phyloP scores from a whole-genome alignment of 2,113 vertebrate genomes.

The Chaenocephalus aceratus region DNA sequence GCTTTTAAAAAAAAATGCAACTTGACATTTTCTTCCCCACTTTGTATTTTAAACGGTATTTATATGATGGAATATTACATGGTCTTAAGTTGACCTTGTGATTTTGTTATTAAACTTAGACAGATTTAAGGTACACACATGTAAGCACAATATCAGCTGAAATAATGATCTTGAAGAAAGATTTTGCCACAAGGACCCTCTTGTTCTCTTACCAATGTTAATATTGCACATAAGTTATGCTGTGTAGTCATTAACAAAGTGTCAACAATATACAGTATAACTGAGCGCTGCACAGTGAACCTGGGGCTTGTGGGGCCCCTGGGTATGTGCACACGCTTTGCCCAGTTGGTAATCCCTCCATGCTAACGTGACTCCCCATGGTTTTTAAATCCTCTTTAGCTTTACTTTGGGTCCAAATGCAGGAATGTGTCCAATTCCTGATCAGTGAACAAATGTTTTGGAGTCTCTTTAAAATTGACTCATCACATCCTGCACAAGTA shows the following conservation, averaged over 20 bases:
- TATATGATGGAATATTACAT: background rate
- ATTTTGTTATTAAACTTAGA: background rate
- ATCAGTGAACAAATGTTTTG: background rate
- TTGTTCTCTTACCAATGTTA: background rate
- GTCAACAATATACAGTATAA: background rate
- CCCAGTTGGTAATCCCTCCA: background rate
- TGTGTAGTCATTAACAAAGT: background rate
- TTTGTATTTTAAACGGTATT: background rate
- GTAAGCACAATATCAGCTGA: background rate
- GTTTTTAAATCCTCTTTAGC: background rate
- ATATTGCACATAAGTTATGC: background rate
- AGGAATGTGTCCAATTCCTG: background rate
- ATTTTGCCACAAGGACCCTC: background rate
- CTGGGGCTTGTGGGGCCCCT: conserved; percentile 3
- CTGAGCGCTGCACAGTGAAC: background rate
- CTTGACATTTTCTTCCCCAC: background rate
- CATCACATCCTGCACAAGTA: background rate
- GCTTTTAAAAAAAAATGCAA: background rate
- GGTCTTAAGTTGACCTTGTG: background rate
- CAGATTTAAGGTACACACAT: background rate
- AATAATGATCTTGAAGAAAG: background rate
- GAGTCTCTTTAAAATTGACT: background rate
- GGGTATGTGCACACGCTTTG: background rate
- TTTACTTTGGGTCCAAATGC: background rate
- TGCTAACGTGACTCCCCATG: background rate